A percentile compares a stretch with the other conserved stretches of the same genome.
Conservation (phyloP, 2,113 vertebrate genomes). For the Panurus biarmicus region DNA sequence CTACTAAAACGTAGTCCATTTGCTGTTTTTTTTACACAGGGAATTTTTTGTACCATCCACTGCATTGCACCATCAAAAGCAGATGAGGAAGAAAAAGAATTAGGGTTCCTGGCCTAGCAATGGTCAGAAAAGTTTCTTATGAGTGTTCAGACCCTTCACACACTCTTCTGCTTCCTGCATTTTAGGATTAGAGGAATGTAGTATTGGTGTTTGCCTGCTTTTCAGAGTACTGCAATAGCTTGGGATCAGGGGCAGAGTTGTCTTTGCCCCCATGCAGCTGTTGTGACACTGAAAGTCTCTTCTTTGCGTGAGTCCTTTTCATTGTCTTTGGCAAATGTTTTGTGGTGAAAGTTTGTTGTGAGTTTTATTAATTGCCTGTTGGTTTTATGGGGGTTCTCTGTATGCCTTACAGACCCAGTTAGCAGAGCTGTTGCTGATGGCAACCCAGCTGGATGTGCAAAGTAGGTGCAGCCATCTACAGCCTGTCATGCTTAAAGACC, state of each 20-base stretch:
- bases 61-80: not conserved
- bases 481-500: not conserved
- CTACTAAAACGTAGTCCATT: not conserved
- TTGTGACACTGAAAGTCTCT: not conserved
- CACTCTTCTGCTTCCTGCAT: not conserved
- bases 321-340: constrained; percentile 27
- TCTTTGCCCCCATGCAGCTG: not conserved
- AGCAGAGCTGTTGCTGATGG: not conserved
- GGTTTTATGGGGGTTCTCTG: not conserved
- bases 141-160: not conserved
- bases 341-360: not conserved
- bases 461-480: not conserved
- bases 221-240: not conserved
- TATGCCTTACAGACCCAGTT: not conserved
- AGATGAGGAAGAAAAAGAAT: not conserved
- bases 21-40: not conserved
- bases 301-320: not conserved
- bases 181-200: not conserved
- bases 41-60: not conserved
- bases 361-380: constrained; percentile 2
- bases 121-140: not conserved
- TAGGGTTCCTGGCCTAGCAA: not conserved
- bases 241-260: not conserved
- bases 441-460: not conserved
- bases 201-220: not conserved